Evolutionary conservation across 2,888 invertebrate genomes (phyloP).

Genomic region (Crepidodera aurea): DNA sequence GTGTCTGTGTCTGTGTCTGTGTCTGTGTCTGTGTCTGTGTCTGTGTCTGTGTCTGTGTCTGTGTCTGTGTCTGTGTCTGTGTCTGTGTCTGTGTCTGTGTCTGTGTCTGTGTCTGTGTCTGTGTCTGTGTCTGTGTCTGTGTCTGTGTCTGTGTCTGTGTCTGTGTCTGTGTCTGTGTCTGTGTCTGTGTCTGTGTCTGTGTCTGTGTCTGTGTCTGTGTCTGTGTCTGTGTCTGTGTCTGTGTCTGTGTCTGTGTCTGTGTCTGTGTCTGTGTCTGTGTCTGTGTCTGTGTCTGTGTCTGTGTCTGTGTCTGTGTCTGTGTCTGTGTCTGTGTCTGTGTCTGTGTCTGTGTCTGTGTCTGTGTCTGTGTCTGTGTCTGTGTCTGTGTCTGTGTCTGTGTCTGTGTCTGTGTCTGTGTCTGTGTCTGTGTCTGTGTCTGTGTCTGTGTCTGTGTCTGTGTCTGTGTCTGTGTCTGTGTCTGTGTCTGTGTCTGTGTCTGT

Average conservation of each 20-base stretch:
- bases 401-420: not conserved
- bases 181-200: not conserved
- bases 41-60: not conserved
- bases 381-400: not conserved
- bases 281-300: not conserved
- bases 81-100: not conserved
- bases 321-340: not conserved
- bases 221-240: not conserved
- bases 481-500: not conserved
- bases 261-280: not conserved
- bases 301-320: not conserved
- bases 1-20: not conserved
- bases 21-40: constrained; percentile 1
- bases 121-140: not conserved
- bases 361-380: not conserved
- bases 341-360: not conserved
- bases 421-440: not conserved
- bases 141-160: not conserved
- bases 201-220: not conserved
- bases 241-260: not conserved
- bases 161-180: not conserved
- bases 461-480: not conserved
- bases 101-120: not conserved
- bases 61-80: not conserved
- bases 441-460: not conserved